A percentile compares a stretch with the other conserved stretches of the same genome.
phyloP scores from a whole-genome alignment of 2,113 vertebrate species.

The Sinocyclocheilus anophthalmus region DNA sequence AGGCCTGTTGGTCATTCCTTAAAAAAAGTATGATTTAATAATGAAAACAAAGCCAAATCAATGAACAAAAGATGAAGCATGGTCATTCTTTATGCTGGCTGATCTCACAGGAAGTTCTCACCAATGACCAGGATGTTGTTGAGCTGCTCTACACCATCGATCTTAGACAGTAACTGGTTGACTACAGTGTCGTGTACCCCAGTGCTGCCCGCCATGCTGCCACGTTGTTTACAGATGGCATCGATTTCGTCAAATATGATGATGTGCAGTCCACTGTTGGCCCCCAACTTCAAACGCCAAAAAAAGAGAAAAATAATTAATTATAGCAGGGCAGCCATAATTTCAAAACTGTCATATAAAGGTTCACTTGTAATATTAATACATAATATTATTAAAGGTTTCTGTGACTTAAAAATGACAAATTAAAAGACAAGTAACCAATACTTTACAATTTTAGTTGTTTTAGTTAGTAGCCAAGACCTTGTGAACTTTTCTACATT shows the following conservation, averaged over 20 bases:
- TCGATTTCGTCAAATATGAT: constrained; percentile 99
- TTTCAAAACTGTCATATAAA: too few species aligned
- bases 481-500: too few species aligned
- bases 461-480: too few species aligned
- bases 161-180: constrained; percentile 96
- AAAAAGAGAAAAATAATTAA: neutral
- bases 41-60: constrained; percentile 31
- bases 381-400: too few species aligned
- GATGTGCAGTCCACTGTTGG: constrained; percentile 96
- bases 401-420: too few species aligned
- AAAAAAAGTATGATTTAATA: constrained; percentile 38
- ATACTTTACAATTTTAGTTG: too few species aligned
- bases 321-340: too few species aligned
- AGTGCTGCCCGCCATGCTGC: constrained; percentile 95
- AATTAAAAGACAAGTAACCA: too few species aligned
- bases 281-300: constrained; percentile 80
- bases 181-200: constrained; percentile 96
- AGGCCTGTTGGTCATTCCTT: constrained; percentile 98
- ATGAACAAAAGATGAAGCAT: neutral
- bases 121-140: constrained; percentile 98
- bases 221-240: constrained; percentile 97
- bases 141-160: constrained; percentile 95
- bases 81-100: neutral
- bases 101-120: constrained; percentile 57
- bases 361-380: too few species aligned